A percentile compares a stretch with the other conserved stretches of the same genome.
Conservation (phyloP, 2,888 invertebrate species). For the Taphrorychus bicolor region DNA sequence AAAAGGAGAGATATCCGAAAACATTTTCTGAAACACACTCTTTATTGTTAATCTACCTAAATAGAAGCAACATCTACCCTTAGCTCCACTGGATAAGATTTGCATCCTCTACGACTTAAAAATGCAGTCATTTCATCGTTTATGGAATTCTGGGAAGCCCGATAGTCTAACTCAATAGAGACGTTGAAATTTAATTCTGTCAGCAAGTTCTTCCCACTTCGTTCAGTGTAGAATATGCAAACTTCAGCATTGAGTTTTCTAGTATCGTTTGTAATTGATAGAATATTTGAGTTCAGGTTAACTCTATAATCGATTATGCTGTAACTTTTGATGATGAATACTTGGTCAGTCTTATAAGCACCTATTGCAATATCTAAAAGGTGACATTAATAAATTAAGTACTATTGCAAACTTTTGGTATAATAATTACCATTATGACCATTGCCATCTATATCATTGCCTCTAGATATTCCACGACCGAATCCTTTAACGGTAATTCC, state of each 20-base stretch:
- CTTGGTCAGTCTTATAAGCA: conserved; percentile 64
- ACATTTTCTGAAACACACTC: conserved; percentile 31
- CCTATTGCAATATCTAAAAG: conserved; percentile 67
- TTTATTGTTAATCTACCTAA: too few relatives aligned
- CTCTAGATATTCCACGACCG: conserved; percentile 68
- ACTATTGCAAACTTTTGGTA: neutral
- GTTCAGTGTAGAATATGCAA: conserved; percentile 41
- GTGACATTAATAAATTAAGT: neutral
- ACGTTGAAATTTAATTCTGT: conserved; percentile 11
- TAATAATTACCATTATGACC: conserved; percentile 66
- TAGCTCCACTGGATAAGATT: neutral
- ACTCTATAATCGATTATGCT: conserved; percentile 53
- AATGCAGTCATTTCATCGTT: neutral
- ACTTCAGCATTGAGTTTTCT: conserved; percentile 26
- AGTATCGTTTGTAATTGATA: conserved; percentile 18
- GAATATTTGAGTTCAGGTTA: conserved; percentile 34
- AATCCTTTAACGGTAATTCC: conserved; percentile 60
- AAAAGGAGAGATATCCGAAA: conserved; percentile 41
- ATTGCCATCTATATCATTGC: conserved; percentile 68
- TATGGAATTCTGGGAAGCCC: conserved; percentile 8
- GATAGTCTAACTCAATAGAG: conserved; percentile 23
- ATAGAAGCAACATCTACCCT: neutral
- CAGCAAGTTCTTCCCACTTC: conserved; percentile 30
- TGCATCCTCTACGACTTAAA: neutral
- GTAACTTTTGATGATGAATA: conserved; percentile 62